Percentiles rank a stretch among this genome's conserved stretches.
These are phyloP conservation scores for Clinocottus analis DNA, from an alignment of 2,113 vertebrate genomes.

Conservation along the genomic window DNA sequence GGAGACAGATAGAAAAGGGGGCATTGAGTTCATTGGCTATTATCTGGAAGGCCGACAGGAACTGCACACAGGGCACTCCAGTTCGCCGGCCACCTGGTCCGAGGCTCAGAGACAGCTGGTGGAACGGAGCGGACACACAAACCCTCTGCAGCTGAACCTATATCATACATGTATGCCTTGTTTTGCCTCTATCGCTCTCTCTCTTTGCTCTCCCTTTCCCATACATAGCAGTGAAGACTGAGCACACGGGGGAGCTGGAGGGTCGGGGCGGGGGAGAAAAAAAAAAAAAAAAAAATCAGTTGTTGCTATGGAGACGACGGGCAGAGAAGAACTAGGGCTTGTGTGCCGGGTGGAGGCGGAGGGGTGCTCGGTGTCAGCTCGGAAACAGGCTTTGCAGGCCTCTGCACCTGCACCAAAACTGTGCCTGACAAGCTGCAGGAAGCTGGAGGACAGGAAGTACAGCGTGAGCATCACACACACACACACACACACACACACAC, in stretches of 20 bases:
- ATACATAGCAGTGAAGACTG: constrained; percentile 59
- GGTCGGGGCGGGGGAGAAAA: constrained; percentile 70
- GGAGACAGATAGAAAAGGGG: constrained; percentile 71
- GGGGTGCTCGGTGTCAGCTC: constrained; percentile 76
- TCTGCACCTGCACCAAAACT: constrained; percentile 81
- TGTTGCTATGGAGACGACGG: constrained; percentile 82
- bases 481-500: too few species aligned
- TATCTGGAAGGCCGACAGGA: constrained; percentile 85
- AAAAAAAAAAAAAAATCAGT: too few species aligned
- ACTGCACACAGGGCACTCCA: constrained; percentile 83
- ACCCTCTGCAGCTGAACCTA: constrained; percentile 69
- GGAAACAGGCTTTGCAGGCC: constrained; percentile 75
- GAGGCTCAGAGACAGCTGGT: constrained; percentile 85
- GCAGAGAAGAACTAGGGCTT: constrained; percentile 79
- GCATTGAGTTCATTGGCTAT: constrained; percentile 85
- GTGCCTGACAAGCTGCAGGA: constrained; percentile 78
- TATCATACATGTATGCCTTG: constrained; percentile 39
- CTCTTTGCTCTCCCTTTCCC: constrained; percentile 37
- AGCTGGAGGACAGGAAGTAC: constrained; percentile 79
- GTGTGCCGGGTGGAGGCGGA: constrained; percentile 68
- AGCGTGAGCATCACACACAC: constrained; percentile 66
- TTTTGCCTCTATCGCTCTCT: not conserved
- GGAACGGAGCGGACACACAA: constrained; percentile 71
- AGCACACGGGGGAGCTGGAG: constrained; percentile 61
- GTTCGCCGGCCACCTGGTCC: constrained; percentile 85